phyloP scores from a whole-genome alignment of 2,888 invertebrate species.

The Azorinus chamasolen region DNA sequence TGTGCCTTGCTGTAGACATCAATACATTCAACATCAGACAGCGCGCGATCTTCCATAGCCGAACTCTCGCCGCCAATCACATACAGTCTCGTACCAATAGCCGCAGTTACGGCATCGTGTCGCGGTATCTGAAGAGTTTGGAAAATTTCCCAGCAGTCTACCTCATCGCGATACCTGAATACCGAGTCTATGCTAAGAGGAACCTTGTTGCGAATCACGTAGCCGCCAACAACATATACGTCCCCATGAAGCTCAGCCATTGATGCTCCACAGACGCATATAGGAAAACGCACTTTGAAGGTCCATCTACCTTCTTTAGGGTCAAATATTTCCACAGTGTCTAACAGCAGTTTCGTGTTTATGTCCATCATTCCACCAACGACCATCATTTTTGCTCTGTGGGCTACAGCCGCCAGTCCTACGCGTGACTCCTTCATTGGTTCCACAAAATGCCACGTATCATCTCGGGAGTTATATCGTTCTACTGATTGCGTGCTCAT shows the following conservation, averaged over 20 bases:
- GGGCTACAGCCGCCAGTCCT: constrained; percentile 69
- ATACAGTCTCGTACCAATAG: constrained; percentile 67
- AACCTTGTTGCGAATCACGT: constrained; percentile 54
- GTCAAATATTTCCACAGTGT: constrained; percentile 77
- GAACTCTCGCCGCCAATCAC: constrained; percentile 79
- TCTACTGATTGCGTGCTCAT: constrained; percentile 74
- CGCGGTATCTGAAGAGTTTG: constrained; percentile 62
- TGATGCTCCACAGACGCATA: constrained; percentile 72
- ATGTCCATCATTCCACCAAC: constrained; percentile 76
- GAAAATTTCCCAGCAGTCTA: constrained; percentile 70
- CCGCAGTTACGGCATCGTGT: constrained; percentile 67
- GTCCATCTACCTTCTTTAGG: constrained; percentile 68
- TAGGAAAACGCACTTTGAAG: constrained; percentile 45
- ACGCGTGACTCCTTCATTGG: constrained; percentile 69
- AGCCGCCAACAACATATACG: constrained; percentile 77
- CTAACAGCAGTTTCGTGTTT: constrained; percentile 63
- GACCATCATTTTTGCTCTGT: constrained; percentile 68
- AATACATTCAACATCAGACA: constrained; percentile 74
- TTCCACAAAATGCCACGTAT: constrained; percentile 69
- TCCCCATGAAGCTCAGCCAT: constrained; percentile 65
- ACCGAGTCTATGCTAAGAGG: constrained; percentile 68
- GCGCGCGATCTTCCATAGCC: constrained; percentile 50
- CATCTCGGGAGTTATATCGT: constrained; percentile 67
- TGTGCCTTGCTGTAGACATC: constrained; percentile 59
- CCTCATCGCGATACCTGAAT: constrained; percentile 69